Base-by-base conservation (phyloP, 1,140 invertebrate genomes). In the Cecropterus lyciades region DNA sequence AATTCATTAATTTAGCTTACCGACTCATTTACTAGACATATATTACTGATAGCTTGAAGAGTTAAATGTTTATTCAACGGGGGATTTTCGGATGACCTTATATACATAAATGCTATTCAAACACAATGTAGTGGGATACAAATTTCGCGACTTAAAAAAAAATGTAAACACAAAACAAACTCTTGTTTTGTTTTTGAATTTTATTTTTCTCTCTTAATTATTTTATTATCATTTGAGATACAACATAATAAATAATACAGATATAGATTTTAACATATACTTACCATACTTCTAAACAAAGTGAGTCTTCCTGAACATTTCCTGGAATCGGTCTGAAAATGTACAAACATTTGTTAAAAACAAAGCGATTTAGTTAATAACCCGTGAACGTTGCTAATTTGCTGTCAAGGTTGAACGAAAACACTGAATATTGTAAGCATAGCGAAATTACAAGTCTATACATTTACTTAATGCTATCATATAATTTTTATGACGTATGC, bases 281-380 rank as follows among this genome's bases (percentile, higher is more conserved):
- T 93, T 90, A 95, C 94, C 95, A 96, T n/a, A 96, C 95, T 94
- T 96, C 96, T 65, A 96, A 83, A 70, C 93, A 94, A 7, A 96
- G 84, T 14, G 93, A 93, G 72, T 96, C 95, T 40, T 95, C 94
- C 20, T 93, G 92, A 8, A 94, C 91, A 77, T 94, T 94, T 51
- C 95, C 94, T 13, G 87, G 76, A 60, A 96, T 92, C 8, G 95
- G 95, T 70, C 95, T 96, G 82, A 59, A 93, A 93, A 72, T 60
- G 82, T 14, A 60, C 43, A 49, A 45, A 60, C 27, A 60, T 60
- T 16, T 53, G 33, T 49, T 57, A 46, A 42, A 45, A 33, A 37
- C n/a, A n/a, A n/a, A n/a, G 30, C 30, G 24, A 42, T 5, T 24
- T 24, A 24, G 20, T 1, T 60, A 65, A 69, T 67, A 37, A 43